Evolutionary conservation across 2,797 vertebrate species (phyloP).

Genomic region (Sebastes variabilis): DNA sequence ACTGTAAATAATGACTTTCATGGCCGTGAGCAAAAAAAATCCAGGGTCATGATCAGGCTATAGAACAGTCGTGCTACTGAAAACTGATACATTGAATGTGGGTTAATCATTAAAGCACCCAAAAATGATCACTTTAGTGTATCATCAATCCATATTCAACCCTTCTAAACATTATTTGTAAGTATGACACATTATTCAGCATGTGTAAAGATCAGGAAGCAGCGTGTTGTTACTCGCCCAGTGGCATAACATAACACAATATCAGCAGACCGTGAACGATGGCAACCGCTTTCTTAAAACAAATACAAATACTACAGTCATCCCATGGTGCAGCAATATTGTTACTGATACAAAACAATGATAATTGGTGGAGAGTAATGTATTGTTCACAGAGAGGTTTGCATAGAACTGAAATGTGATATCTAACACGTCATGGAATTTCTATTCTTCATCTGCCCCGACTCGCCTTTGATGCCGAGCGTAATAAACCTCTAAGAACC

Average conservation of each 20-base stretch:
- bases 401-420: conserved; percentile 57
- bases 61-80: conserved; percentile 15
- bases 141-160: not conserved
- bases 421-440: conserved; percentile 61
- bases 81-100: conserved; percentile 32
- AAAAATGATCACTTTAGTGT: not conserved
- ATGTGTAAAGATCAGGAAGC: conserved; percentile 6
- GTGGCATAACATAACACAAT: conserved; percentile 24
- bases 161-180: not conserved
- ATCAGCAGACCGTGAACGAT: conserved; percentile 8
- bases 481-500: conserved; percentile 54
- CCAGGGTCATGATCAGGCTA: conserved; percentile 57
- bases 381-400: conserved; percentile 34
- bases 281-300: conserved; percentile 8
- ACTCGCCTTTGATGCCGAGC: conserved; percentile 63
- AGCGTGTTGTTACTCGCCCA: conserved; percentile 43
- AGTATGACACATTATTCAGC: conserved; percentile 28
- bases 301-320: not conserved
- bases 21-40: conserved; percentile 37
- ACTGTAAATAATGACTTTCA: conserved; percentile 66
- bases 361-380: conserved; percentile 23
- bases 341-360: conserved; percentile 14
- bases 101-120: conserved; percentile 13
- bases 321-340: not conserved
- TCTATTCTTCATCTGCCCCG: conserved; percentile 56